A percentile compares a stretch with the other conserved stretches of the same genome.
Evolutionary conservation across 2,113 vertebrate genomes (phyloP).

Genomic region (Nannobrachium achirus): DNA sequence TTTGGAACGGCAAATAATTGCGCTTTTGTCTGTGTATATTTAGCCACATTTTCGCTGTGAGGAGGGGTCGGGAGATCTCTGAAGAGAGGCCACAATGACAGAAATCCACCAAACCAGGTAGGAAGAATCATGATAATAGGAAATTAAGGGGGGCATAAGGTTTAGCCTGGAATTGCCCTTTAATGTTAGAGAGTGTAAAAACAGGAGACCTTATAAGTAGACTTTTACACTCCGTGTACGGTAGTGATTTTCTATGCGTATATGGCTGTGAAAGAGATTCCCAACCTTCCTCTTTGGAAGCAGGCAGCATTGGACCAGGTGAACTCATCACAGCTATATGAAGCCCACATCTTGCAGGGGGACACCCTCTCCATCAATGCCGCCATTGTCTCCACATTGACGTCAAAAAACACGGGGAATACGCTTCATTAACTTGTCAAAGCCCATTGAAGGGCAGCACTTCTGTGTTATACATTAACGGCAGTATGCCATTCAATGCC

Average conservation of each 20-base stretch:
- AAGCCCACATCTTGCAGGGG: constrained; percentile 14
- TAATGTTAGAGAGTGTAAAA: too few relatives aligned
- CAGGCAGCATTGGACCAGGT: constrained; percentile 13
- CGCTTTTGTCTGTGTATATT: too few relatives aligned
- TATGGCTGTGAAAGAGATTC: constrained; percentile 13
- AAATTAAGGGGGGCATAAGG: too few relatives aligned
- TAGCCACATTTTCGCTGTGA: too few relatives aligned
- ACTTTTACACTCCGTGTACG: too few relatives aligned
- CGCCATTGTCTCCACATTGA: constrained; percentile 45
- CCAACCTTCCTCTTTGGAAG: neutral
- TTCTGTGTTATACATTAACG: constrained; percentile 43
- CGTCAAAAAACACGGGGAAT: constrained; percentile 39
- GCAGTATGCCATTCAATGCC: constrained; percentile 17
- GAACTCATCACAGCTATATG: constrained; percentile 49
- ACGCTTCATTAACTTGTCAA: constrained; percentile 48
- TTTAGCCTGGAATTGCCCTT: too few relatives aligned
- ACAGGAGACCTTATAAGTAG: too few relatives aligned
- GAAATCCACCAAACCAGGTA: too few relatives aligned
- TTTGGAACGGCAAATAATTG: too few relatives aligned
- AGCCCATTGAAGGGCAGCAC: constrained; percentile 43
- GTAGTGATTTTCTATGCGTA: constrained; percentile 2
- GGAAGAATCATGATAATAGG: too few relatives aligned
- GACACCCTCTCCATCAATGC: constrained; percentile 36
- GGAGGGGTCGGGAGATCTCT: too few relatives aligned
- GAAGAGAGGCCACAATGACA: too few relatives aligned